phyloP scores from a whole-genome alignment of 2,888 invertebrate genomes.

The Globia sparganii region DNA sequence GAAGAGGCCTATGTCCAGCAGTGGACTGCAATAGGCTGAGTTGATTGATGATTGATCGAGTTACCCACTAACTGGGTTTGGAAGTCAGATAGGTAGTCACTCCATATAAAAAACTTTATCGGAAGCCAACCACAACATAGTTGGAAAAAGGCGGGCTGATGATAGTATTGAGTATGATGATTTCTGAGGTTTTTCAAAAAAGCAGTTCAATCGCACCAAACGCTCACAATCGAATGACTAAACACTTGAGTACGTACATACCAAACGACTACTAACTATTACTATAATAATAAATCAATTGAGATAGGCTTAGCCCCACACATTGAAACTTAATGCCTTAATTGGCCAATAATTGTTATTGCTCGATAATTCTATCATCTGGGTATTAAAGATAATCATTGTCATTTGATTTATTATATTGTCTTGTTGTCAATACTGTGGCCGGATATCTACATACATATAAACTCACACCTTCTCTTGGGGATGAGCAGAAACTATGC shows the following conservation, averaged over 20 bases:
- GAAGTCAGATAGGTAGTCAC: background rate
- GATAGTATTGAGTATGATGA: too few relatives aligned
- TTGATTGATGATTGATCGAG: too few relatives aligned
- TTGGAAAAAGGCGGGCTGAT: too few relatives aligned
- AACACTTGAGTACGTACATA: background rate
- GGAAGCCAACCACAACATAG: too few relatives aligned
- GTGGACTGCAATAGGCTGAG: too few relatives aligned
- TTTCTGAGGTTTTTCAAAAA: too few relatives aligned
- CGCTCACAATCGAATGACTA: background rate
- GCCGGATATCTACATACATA: too few relatives aligned
- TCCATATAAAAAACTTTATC: too few relatives aligned
- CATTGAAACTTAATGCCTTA: slow-evolving; percentile 46
- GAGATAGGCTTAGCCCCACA: slow-evolving; percentile 16
- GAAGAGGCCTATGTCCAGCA: too few relatives aligned
- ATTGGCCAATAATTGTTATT: slow-evolving; percentile 36
- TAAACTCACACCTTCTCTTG: too few relatives aligned
- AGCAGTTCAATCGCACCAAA: too few relatives aligned
- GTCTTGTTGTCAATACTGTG: background rate
- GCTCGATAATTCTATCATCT: slow-evolving; percentile 25
- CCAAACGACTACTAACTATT: background rate
- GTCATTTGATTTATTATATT: slow-evolving; percentile 7
- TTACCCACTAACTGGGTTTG: background rate
- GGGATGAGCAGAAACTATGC: too few relatives aligned
- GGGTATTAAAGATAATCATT: slow-evolving; percentile 23
- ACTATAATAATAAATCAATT: slow-evolving; percentile 9